Conservation (phyloP, 2,888 invertebrate genomes). For the Acronicta psi region DNA sequence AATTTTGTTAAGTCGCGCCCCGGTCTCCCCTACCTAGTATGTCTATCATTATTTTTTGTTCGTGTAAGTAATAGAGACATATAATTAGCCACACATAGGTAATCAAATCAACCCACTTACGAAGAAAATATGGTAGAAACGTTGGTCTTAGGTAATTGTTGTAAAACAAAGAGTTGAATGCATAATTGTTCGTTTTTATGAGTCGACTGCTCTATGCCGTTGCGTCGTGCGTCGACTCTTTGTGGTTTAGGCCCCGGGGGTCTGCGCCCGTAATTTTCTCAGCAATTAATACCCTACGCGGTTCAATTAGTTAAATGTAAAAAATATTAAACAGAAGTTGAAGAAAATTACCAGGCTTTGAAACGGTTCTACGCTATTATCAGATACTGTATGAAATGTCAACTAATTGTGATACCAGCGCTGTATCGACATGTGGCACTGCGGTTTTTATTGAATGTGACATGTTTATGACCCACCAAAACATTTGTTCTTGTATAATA, state of each 20-base stretch:
- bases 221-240: conserved; percentile 68
- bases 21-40: conserved; percentile 11
- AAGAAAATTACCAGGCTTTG: conserved; percentile 75
- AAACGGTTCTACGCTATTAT: conserved; percentile 70
- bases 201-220: conserved; percentile 63
- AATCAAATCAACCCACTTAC: conserved; percentile 61
- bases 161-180: conserved; percentile 74
- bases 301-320: conserved; percentile 83
- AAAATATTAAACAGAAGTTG: conserved; percentile 80
- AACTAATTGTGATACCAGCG: conserved; percentile 70
- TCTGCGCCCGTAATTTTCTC: conserved; percentile 80
- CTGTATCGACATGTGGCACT: conserved; percentile 75
- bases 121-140: conserved; percentile 71
- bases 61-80: conserved; percentile 31
- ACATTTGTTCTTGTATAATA: conserved; percentile 26
- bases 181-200: conserved; percentile 82
- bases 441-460: conserved; percentile 60
- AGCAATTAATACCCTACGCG: conserved; percentile 83
- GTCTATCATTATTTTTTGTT: conserved; percentile 30
- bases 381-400: conserved; percentile 69
- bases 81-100: conserved; percentile 51
- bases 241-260: conserved; percentile 81
- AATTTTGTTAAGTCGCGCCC: no score
- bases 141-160: conserved; percentile 72
- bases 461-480: conserved; percentile 32